phyloP scores from a whole-genome alignment of 2,113 vertebrate genomes.

The Trogon melanurus region DNA sequence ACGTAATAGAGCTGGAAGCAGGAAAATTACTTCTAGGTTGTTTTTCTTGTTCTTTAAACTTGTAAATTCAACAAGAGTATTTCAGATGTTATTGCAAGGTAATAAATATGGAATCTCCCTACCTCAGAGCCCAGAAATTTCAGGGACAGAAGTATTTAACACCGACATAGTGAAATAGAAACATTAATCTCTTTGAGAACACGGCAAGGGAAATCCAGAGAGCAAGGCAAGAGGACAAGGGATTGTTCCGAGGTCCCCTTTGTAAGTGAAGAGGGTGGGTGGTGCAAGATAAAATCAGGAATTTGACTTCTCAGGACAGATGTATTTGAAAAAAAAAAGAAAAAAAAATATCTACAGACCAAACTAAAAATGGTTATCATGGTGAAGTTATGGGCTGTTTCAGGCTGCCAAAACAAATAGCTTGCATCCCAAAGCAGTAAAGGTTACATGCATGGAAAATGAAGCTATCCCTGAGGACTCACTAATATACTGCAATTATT shows the following conservation, averaged over 20 bases:
- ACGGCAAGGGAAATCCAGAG: neutral
- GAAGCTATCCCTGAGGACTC: slow-evolving; percentile 55
- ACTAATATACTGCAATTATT: slow-evolving; percentile 56
- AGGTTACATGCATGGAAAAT: slow-evolving; percentile 65
- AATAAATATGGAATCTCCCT: neutral
- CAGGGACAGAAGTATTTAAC: neutral
- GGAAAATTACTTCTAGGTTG: neutral
- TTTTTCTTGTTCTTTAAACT: neutral
- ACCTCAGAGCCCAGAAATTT: neutral
- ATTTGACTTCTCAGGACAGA: slow-evolving; percentile 51
- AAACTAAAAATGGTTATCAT: slow-evolving; percentile 65
- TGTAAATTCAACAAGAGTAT: neutral
- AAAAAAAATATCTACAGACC: neutral
- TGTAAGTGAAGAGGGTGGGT: slow-evolving; percentile 21
- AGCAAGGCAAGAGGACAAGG: neutral
- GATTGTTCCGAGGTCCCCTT: neutral
- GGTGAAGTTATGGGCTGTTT: slow-evolving; percentile 52
- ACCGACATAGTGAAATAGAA: neutral
- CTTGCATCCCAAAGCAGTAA: slow-evolving; percentile 59
- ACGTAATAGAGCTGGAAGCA: neutral
- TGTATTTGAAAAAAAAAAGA: neutral
- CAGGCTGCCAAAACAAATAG: slow-evolving; percentile 67
- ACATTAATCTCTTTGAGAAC: neutral
- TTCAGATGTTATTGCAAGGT: neutral
- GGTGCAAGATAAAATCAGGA: slow-evolving; percentile 56